Percentiles rank a stretch among this genome's conserved stretches.
These are phyloP conservation scores for Chaunax sp. DNA, from an alignment of 2,797 vertebrate genomes.

Conservation along the genomic window DNA sequence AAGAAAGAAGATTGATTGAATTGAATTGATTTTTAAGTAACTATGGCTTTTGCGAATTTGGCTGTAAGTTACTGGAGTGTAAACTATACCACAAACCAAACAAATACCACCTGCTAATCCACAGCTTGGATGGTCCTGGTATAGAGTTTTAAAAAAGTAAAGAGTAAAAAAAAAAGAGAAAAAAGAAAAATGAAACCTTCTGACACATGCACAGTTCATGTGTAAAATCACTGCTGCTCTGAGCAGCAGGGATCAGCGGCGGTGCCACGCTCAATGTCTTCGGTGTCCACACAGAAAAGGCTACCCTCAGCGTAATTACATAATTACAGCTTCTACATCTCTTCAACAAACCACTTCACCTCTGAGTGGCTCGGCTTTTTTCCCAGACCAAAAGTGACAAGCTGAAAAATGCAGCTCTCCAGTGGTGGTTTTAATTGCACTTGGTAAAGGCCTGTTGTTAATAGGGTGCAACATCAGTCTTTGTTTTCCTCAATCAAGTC, in stretches of 20 bases:
- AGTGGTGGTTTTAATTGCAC: neutral
- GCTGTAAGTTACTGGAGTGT: too few species aligned
- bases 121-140: too few species aligned
- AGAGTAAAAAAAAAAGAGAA: too few species aligned
- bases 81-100: too few species aligned
- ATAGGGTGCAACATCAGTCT: too few species aligned
- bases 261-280: constrained; percentile 2
- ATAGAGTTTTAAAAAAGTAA: neutral
- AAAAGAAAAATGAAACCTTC: neutral
- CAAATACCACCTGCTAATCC: too few species aligned
- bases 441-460: neutral
- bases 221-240: constrained; percentile 16
- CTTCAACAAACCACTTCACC: constrained; percentile 34
- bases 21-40: neutral
- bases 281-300: constrained; percentile 34
- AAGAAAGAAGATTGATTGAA: too few species aligned
- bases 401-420: neutral
- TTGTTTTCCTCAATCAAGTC: too few species aligned
- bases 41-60: too few species aligned
- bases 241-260: constrained; percentile 17
- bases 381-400: constrained; percentile 1
- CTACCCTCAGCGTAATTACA: constrained; percentile 32
- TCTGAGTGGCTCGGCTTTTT: neutral
- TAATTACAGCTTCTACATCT: constrained; percentile 42
- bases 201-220: constrained; percentile 7